Percentiles rank a stretch among this genome's conserved stretches.
Conservation (phyloP, 1,140 invertebrate species). For the Drosophila virilis region DNA sequence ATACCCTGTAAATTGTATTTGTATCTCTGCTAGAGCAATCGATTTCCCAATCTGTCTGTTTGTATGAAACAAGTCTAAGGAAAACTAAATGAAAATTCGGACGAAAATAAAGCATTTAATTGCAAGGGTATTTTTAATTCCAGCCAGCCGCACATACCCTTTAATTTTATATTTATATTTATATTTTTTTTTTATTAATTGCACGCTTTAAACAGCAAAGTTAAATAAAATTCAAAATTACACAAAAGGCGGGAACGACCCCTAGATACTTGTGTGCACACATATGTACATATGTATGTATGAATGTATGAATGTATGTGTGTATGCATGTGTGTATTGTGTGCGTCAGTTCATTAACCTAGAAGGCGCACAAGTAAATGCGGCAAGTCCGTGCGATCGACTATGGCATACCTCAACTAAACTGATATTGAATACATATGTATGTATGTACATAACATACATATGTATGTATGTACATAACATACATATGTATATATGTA, state of each 20-base stretch:
- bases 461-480: neutral
- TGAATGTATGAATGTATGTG: too few species aligned
- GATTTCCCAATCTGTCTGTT: too few species aligned
- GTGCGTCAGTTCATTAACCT: slow-evolving; percentile 32
- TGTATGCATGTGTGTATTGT: neutral
- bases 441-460: too few species aligned
- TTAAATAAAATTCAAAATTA: slow-evolving; percentile 3
- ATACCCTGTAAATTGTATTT: neutral
- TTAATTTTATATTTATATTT: neutral
- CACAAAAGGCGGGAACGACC: slow-evolving; percentile 3
- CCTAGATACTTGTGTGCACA: neutral
- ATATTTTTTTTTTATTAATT: neutral
- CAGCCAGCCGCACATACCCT: neutral
- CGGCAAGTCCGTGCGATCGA: slow-evolving; percentile 10
- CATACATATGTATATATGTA: neutral
- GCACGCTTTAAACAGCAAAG: neutral
- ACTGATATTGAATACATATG: neutral
- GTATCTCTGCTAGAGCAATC: too few species aligned
- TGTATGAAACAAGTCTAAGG: too few species aligned
- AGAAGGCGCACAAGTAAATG: slow-evolving; percentile 17
- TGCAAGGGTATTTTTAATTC: too few species aligned
- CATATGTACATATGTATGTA: neutral
- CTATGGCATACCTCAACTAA: slow-evolving; percentile 13
- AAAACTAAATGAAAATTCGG: too few species aligned
- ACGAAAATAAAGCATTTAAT: too few species aligned